A percentile compares a stretch with the other conserved stretches of the same genome.
Conservation (phyloP, 2,113 vertebrate genomes). For the Seriola quinqueradiata region DNA sequence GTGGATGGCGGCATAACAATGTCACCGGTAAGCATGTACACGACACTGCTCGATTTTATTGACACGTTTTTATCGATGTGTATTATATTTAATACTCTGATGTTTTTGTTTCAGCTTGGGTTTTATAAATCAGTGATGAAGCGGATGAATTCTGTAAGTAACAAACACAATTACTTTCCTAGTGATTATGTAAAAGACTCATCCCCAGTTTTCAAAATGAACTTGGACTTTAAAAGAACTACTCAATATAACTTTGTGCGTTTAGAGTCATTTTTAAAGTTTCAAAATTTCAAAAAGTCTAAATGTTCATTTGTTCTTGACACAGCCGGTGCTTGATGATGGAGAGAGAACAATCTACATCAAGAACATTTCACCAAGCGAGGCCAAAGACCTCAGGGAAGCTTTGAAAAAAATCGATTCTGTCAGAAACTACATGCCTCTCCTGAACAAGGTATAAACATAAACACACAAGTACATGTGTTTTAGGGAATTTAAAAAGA, state of each 20-base stretch:
- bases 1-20: rapidly evolving
- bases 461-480: background rate
- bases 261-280: no score
- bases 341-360: constrained; percentile 21
- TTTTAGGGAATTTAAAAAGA: background rate
- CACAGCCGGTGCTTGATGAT: rapidly evolving
- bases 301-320: background rate
- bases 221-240: no score
- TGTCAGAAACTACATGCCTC: constrained; percentile 59
- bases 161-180: background rate
- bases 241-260: no score
- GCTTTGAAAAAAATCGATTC: background rate
- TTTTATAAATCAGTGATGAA: constrained; percentile 62
- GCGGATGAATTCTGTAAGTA: constrained; percentile 49
- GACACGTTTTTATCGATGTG: background rate
- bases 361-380: constrained; percentile 48
- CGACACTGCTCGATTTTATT: background rate
- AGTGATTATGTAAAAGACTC: no score
- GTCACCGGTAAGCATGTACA: constrained; percentile 21
- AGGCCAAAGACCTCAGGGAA: constrained; percentile 22
- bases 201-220: no score
- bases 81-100: background rate
- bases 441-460: constrained; percentile 70
- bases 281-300: no score
- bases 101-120: constrained; percentile 37